Percentiles rank a stretch among this genome's conserved stretches.
phyloP scores from a whole-genome alignment of 2,113 vertebrate species.

The Heloderma charlesbogerti region DNA sequence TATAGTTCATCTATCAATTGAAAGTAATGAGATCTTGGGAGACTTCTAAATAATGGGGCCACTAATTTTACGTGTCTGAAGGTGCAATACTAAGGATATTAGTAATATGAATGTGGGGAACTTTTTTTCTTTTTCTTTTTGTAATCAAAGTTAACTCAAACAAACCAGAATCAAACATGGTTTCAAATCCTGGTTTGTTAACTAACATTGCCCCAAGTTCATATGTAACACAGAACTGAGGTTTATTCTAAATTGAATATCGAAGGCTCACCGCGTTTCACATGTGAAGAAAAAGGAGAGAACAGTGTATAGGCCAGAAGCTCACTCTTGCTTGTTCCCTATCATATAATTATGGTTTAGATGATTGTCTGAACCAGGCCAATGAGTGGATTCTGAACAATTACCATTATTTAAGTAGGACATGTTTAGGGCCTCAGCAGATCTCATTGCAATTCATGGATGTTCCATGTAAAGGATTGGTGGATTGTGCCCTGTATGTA shows the following conservation, averaged over 20 bases:
- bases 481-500: background rate
- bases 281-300: background rate
- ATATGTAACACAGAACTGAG: background rate
- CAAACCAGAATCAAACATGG: background rate
- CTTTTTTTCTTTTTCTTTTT: background rate
- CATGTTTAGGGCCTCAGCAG: background rate
- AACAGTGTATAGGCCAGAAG: background rate
- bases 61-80: background rate
- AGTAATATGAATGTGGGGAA: background rate
- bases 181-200: background rate
- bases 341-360: background rate
- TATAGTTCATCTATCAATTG: conserved; percentile 21
- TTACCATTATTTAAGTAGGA: background rate
- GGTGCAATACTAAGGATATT: background rate
- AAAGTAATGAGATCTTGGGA: background rate
- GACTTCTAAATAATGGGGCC: background rate
- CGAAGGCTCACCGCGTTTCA: background rate
- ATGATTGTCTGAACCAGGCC: background rate
- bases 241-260: background rate
- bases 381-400: background rate
- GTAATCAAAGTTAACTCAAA: too few species aligned
- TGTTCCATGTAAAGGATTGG: background rate
- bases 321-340: background rate
- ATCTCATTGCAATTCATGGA: background rate
- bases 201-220: background rate